These are phyloP conservation scores for Drosophila repletoides DNA, from an alignment of 1,140 invertebrate species.

Conservation along the genomic window DNA sequence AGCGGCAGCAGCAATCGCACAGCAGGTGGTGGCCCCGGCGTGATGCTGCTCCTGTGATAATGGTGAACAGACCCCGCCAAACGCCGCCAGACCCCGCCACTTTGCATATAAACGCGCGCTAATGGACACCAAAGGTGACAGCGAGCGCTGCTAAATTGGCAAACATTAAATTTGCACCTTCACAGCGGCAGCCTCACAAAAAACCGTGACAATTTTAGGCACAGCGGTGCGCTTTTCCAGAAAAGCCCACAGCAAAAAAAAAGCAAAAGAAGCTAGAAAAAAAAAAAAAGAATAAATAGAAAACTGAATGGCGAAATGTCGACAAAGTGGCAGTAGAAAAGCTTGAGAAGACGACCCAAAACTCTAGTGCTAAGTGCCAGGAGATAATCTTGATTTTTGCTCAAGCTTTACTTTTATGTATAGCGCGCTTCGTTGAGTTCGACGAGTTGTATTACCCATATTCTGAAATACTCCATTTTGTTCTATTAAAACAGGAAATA, in stretches of 20 bases:
- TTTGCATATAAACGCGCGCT: slow-evolving; percentile 80
- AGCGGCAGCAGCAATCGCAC: slow-evolving; percentile 26
- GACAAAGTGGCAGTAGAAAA: slow-evolving; percentile 30
- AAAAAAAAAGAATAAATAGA: slow-evolving; percentile 19
- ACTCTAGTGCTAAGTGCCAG: slow-evolving; percentile 1
- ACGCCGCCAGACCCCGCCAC: slow-evolving; percentile 66
- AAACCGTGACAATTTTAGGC: slow-evolving; percentile 77
- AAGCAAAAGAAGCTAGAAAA: not conserved
- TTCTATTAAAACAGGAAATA: too few relatives aligned
- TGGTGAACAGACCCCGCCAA: too few relatives aligned
- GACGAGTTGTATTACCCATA: too few relatives aligned
- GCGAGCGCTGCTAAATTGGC: slow-evolving; percentile 74
- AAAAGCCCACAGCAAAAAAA: too few relatives aligned
- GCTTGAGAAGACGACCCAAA: slow-evolving; percentile 5
- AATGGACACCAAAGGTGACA: slow-evolving; percentile 81
- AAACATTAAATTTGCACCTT: slow-evolving; percentile 81
- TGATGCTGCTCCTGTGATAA: slow-evolving; percentile 78
- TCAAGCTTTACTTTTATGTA: not conserved
- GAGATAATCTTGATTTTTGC: slow-evolving; percentile 11
- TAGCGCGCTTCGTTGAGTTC: not conserved
- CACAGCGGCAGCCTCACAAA: slow-evolving; percentile 44
- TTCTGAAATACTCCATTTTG: too few relatives aligned
- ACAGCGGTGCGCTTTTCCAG: slow-evolving; percentile 78
- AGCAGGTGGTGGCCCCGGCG: slow-evolving; percentile 73
- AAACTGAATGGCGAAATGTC: slow-evolving; percentile 19